Percentiles rank a stretch among this genome's conserved stretches.
These are phyloP conservation scores for Salvelinus sp. DNA, from an alignment of 2,113 vertebrate species.

Conservation along the genomic window DNA sequence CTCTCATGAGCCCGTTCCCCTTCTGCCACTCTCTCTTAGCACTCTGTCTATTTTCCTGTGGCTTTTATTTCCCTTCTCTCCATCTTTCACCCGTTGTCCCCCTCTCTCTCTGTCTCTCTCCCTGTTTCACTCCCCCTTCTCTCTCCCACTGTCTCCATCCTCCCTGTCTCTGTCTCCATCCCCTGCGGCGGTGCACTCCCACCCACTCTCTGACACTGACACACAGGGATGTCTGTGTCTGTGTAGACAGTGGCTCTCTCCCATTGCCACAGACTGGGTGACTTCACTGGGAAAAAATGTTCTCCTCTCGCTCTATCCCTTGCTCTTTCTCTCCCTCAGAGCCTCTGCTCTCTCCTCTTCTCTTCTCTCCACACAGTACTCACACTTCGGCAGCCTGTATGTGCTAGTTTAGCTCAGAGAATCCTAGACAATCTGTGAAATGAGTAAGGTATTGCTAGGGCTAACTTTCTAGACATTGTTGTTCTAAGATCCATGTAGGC, in stretches of 20 bases:
- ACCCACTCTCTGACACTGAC: constrained; percentile 45
- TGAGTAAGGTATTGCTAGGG: neutral
- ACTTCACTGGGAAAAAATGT: constrained; percentile 62
- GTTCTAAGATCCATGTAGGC: too few species aligned
- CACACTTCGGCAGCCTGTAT: neutral
- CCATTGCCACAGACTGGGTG: constrained; percentile 50
- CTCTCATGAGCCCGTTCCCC: neutral
- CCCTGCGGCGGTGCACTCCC: constrained; percentile 40
- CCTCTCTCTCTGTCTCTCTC: constrained; percentile 12
- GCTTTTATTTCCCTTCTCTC: constrained; percentile 7
- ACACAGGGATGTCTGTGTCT: constrained; percentile 32
- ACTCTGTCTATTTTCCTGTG: neutral
- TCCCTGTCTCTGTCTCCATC: constrained; percentile 16
- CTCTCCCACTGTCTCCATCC: constrained; percentile 21
- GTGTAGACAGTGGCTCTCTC: constrained; percentile 47
- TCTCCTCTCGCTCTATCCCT: constrained; percentile 34
- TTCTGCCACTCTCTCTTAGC: neutral
- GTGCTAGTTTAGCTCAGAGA: neutral
- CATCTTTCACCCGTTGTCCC: neutral
- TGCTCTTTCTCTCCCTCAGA: constrained; percentile 28
- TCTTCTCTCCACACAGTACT: neutral
- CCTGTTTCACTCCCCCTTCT: constrained; percentile 8
- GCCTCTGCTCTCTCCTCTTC: constrained; percentile 44
- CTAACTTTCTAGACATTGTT: too few species aligned
- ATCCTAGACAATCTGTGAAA: neutral